phyloP scores from a whole-genome alignment of 2,113 vertebrate genomes.

The Bagarius yarrelli region DNA sequence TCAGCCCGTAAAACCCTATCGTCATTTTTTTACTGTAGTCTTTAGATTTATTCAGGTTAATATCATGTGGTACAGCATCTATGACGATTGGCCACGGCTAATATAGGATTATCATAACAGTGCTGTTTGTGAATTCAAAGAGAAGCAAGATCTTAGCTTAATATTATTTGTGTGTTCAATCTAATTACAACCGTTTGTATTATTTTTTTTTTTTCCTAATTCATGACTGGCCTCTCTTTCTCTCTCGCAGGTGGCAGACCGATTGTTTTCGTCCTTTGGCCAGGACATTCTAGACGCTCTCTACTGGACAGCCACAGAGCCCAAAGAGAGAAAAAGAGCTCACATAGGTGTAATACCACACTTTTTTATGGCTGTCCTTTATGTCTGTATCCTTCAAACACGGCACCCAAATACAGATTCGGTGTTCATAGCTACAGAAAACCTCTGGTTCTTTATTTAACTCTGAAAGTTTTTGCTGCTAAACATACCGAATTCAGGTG shows the following conservation, averaged over 20 bases:
- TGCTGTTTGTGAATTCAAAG: not conserved
- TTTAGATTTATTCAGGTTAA: no score
- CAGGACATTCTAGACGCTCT: constrained; percentile 97
- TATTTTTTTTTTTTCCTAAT: no score
- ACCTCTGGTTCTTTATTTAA: not conserved
- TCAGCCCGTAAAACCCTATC: not conserved
- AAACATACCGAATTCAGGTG: not conserved
- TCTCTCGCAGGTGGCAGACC: constrained; percentile 85
- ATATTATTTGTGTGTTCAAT: not conserved
- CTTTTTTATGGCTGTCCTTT: constrained; percentile 96
- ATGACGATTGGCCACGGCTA: not conserved
- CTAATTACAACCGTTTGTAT: not conserved
- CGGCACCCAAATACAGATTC: no score
- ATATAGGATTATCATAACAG: not conserved
- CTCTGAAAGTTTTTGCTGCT: not conserved
- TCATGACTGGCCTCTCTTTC: constrained; percentile 14
- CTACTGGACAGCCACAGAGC: constrained; percentile 98
- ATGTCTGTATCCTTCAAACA: constrained; percentile 93
- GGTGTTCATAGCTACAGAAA: not conserved
- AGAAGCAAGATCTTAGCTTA: not conserved
- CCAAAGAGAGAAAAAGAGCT: constrained; percentile 91
- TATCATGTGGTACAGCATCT: not conserved
- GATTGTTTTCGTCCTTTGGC: constrained; percentile 97
- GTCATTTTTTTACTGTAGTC: not conserved
- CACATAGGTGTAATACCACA: constrained; percentile 97